Evolutionary conservation across 2,888 invertebrate species (phyloP), one percentile per base, ranked within the genome.

Genomic region (Polydrusus cervinus): DNA sequence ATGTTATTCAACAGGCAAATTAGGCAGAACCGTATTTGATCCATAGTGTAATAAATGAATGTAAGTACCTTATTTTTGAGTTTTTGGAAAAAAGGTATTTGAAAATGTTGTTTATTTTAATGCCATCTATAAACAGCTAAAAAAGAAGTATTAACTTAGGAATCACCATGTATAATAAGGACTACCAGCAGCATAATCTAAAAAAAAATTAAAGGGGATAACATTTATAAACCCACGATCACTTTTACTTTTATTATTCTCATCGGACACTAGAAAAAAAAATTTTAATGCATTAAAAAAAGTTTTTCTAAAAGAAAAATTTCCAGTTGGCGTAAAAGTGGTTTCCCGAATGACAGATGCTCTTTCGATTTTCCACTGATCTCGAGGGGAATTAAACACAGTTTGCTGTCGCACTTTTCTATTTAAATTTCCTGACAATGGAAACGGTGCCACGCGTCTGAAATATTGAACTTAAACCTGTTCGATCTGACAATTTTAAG

Each of bases 401-500:
- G 77, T 74, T 76, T 77, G 51, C 77, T 34, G 74, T 77, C 77
- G 74, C 71, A 77, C 74, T 77, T 81, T 81, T 81, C 80, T 81
- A 82, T 81, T 82, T 81, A 80, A 78, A 81, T 79, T 77, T 79
- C 76, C 79, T 78, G 38, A 79, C 80, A 79, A 80, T 79, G 78
- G 79, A 71, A 67, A 76, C 18, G 66, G 66, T 78, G 79, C 80
- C 81, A 80, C 80, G 77, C 79, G 79, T 78, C 80, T 80, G 79
- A 82, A 80, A 82, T 81, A 80, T 82, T 79, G 81, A 80, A 81
- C 79, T 77, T 67, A 70, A 67, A 74, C 76, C 76, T 74, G 72
- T 53, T 66, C 69, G 47, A 62, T 76, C 76, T 73, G 76, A 76
- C 76, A 76, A 73, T 70, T 76, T 72, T 76, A 69, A 70, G 69